Evolutionary conservation across 2,888 invertebrate species (phyloP).

Genomic region (Limnephilus auricula): DNA sequence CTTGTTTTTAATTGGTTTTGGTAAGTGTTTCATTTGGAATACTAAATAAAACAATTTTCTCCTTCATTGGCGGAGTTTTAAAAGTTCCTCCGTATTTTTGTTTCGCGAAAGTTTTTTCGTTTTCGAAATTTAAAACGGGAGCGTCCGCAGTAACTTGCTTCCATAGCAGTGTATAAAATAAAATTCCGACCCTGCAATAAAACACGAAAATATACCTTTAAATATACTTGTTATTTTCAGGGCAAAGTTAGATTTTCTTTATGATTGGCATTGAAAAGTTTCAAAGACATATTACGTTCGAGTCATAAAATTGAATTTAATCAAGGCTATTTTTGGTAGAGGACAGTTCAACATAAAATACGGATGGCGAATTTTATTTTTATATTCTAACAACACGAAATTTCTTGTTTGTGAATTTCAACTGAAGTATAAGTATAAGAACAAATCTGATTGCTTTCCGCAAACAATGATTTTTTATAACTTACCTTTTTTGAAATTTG

Average conservation of each 20-base stretch:
- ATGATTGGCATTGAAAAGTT: neutral
- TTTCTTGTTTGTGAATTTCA: too few species aligned
- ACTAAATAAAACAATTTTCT: slow-evolving; percentile 50
- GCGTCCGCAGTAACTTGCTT: neutral
- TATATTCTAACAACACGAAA: too few species aligned
- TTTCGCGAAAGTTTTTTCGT: slow-evolving; percentile 38
- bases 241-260: neutral
- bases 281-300: neutral
- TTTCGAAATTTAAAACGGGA: slow-evolving; percentile 27
- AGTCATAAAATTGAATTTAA: neutral
- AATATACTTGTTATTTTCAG: neutral
- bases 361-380: too few species aligned
- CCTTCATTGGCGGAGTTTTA: slow-evolving; percentile 19
- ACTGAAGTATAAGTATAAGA: too few species aligned
- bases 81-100: slow-evolving; percentile 30
- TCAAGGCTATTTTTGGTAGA: neutral
- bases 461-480: too few species aligned
- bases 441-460: too few species aligned
- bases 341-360: too few species aligned
- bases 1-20: slow-evolving; percentile 53
- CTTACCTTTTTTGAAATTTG: too few species aligned
- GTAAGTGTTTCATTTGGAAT: slow-evolving; percentile 49
- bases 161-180: too few species aligned
- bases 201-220: neutral
- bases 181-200: neutral